A percentile compares a stretch with the other conserved stretches of the same genome.
These are phyloP conservation scores for Ephydatia muelleri DNA, from an alignment of 37 sponge, comb jelly and placozoan species.

Conservation along the genomic window DNA sequence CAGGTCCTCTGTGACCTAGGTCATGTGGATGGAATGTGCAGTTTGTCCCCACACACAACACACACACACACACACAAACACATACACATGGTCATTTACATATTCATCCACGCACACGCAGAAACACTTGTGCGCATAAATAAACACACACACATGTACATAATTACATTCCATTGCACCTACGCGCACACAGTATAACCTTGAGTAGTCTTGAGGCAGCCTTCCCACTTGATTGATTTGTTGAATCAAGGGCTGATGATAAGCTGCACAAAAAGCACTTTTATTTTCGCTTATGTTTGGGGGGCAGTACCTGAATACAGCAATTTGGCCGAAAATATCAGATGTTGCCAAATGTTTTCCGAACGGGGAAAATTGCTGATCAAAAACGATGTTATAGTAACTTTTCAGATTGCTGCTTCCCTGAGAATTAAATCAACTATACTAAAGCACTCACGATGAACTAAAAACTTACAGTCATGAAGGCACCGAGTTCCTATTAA, in stretches of 20 bases:
- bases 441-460: too few species aligned
- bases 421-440: too few species aligned
- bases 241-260: conserved; percentile 20
- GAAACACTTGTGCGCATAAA: not conserved
- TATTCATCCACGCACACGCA: not conserved
- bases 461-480: too few species aligned
- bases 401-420: conserved; percentile 21
- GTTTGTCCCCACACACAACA: too few species aligned
- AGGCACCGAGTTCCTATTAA: too few species aligned
- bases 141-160: conserved; percentile 12
- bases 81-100: not conserved
- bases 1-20: conserved; percentile 30
- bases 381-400: conserved; percentile 69
- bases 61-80: too few species aligned
- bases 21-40: too few species aligned
- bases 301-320: conserved; percentile 59
- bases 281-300: not conserved
- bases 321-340: conserved; percentile 65
- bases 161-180: not conserved
- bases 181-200: not conserved
- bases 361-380: conserved; percentile 50
- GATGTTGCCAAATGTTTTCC: conserved; percentile 52
- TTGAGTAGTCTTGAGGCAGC: not conserved
- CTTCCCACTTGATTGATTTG: not conserved
- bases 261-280: conserved; percentile 10